These are phyloP conservation scores for Saguinus imperator DNA, from an alignment of 2,113 vertebrate genomes.

Conservation along the genomic window DNA sequence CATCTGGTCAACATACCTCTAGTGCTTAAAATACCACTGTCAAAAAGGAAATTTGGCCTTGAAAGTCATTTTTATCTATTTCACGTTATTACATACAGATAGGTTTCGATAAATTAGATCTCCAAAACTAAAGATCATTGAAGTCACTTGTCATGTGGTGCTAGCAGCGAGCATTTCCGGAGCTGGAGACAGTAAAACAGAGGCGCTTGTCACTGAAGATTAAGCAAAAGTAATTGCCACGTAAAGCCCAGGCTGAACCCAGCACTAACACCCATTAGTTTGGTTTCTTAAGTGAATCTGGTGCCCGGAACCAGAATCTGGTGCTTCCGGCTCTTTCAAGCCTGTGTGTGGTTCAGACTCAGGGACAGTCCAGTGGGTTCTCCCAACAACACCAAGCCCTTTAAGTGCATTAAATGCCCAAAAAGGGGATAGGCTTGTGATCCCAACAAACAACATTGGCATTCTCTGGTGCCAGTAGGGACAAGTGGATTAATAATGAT, in stretches of 20 bases:
- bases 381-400: background rate
- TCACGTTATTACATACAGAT: background rate
- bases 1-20: background rate
- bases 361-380: fast-evolving
- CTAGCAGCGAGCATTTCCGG: background rate
- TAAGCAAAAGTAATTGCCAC: background rate
- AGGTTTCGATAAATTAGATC: background rate
- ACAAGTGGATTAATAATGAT: background rate
- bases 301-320: background rate
- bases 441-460: background rate
- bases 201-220: too few relatives aligned
- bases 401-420: background rate
- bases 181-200: background rate
- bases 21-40: background rate
- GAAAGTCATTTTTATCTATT: background rate
- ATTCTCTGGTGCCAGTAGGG: background rate
- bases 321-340: background rate
- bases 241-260: background rate
- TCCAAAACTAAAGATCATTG: background rate
- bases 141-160: background rate
- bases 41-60: background rate
- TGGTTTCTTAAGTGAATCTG: background rate
- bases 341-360: too few relatives aligned
- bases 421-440: background rate
- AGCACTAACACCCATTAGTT: background rate